A percentile compares a stretch with the other conserved stretches of the same genome.
These are phyloP conservation scores for Coregonus suidteri DNA, from an alignment of 2,797 vertebrate genomes.

Conservation along the genomic window DNA sequence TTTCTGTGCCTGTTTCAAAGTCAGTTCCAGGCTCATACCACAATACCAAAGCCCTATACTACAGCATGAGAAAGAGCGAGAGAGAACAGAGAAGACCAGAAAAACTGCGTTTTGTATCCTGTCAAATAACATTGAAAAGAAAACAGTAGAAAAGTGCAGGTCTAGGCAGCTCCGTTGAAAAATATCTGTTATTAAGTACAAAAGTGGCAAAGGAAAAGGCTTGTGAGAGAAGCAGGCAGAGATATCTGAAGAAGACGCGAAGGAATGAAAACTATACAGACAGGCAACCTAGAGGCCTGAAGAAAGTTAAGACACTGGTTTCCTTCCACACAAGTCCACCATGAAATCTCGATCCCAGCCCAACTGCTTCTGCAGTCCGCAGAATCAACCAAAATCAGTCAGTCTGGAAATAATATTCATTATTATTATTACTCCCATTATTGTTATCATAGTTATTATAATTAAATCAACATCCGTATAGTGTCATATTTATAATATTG, in stretches of 20 bases:
- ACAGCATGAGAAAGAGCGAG: constrained; percentile 21
- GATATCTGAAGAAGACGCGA: constrained; percentile 36
- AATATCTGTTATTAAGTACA: constrained; percentile 82
- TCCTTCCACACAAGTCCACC: constrained; percentile 60
- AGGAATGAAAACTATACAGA: constrained; percentile 66
- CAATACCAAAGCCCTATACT: constrained; percentile 39
- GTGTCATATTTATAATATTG: constrained; percentile 70
- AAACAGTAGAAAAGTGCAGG: constrained; percentile 81
- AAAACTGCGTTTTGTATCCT: constrained; percentile 36
- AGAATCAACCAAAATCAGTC: constrained; percentile 50
- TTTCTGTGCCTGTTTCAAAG: constrained; percentile 42
- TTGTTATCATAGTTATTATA: constrained; percentile 61
- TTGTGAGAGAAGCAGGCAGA: constrained; percentile 28
- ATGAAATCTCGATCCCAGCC: constrained; percentile 48
- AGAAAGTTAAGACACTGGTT: constrained; percentile 81
- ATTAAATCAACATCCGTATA: constrained; percentile 74
- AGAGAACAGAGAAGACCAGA: constrained; percentile 27
- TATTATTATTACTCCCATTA: constrained; percentile 22
- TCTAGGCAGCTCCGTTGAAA: constrained; percentile 78
- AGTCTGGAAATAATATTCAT: constrained; percentile 60
- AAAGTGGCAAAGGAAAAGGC: constrained; percentile 69
- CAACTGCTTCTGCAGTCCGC: constrained; percentile 53
- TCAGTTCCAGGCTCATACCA: constrained; percentile 45
- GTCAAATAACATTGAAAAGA: constrained; percentile 48
- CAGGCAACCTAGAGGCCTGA: constrained; percentile 59